Conservation (phyloP, 2,797 vertebrate genomes). For the Spheniscus humboldti region DNA sequence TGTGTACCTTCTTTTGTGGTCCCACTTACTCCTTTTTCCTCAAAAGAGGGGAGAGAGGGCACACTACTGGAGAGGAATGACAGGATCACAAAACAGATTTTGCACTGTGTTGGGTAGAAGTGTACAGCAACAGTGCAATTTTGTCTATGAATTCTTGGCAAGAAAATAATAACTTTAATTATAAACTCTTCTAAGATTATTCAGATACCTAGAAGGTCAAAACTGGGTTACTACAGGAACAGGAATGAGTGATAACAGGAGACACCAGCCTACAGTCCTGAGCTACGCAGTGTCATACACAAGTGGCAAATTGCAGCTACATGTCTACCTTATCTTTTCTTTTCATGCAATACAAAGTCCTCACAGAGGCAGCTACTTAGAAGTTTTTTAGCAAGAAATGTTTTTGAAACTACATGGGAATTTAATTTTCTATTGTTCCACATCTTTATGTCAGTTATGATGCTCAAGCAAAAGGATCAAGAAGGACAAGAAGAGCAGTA, state of each 20-base stretch:
- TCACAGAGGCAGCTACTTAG: not conserved
- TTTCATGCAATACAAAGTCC: not conserved
- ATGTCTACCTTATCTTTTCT: not conserved
- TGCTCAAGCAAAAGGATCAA: not conserved
- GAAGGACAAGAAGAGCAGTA: not conserved
- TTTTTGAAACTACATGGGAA: not conserved
- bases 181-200: not conserved
- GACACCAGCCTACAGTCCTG: not conserved
- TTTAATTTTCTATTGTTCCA: not conserved
- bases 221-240: not conserved
- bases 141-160: not conserved
- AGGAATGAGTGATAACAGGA: not conserved
- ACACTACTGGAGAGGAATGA: not conserved
- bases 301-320: not conserved
- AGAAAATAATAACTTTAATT: not conserved
- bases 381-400: not conserved
- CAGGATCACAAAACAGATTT: not conserved
- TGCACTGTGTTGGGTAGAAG: not conserved
- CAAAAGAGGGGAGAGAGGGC: not conserved
- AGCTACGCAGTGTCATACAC: not conserved
- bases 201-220: not conserved
- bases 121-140: not conserved
- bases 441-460: not conserved
- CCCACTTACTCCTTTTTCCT: not conserved
- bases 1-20: not conserved